Percentiles rank a stretch among this genome's conserved stretches.
These are phyloP conservation scores for Prenolepis imparis DNA, from an alignment of 2,888 invertebrate genomes.

Conservation along the genomic window DNA sequence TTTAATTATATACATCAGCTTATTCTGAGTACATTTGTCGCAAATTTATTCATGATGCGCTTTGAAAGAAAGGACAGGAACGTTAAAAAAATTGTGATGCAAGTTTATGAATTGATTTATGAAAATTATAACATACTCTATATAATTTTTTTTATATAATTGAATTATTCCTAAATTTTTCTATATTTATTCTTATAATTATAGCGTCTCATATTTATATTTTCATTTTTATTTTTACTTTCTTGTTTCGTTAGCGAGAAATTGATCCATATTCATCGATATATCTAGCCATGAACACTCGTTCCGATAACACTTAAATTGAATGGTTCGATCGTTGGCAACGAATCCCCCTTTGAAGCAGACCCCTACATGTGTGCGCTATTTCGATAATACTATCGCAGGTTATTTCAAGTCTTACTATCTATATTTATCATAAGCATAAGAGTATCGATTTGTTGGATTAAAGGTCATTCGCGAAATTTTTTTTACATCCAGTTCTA, in stretches of 20 bases:
- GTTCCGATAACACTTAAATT: conserved; percentile 39
- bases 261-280: conserved; percentile 11
- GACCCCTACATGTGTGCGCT: conserved; percentile 28
- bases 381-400: conserved; percentile 23
- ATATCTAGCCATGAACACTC: conserved; percentile 17
- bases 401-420: conserved; percentile 43
- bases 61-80: background rate
- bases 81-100: background rate
- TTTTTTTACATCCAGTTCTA: conserved; percentile 16
- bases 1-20: background rate
- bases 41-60: background rate
- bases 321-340: background rate
- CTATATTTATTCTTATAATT: background rate
- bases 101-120: background rate
- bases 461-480: conserved; percentile 53
- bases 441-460: conserved; percentile 49
- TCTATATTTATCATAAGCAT: conserved; percentile 3
- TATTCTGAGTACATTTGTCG: background rate
- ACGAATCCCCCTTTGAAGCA: conserved; percentile 22
- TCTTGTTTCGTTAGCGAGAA: background rate
- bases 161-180: background rate
- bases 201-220: conserved; percentile 4
- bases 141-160: conserved; percentile 3
- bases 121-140: background rate
- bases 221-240: background rate